Conservation (phyloP, 2,113 vertebrate species). For the Megaptera novaeangliae region DNA sequence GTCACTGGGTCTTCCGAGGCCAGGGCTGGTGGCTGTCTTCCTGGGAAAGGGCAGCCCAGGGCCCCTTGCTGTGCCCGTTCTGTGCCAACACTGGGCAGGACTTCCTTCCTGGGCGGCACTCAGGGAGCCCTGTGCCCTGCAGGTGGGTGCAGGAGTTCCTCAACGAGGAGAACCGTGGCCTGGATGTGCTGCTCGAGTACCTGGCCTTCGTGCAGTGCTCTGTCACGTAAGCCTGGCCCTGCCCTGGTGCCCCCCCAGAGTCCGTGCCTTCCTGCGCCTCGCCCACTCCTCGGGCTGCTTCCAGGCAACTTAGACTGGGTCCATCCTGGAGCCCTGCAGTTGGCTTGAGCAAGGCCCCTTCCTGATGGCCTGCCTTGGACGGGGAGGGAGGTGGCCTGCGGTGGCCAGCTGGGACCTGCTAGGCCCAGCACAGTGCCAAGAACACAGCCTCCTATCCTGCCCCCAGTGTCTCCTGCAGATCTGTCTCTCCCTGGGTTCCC, state of each 20-base stretch:
- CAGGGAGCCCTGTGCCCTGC: not conserved
- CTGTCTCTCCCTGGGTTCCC: not conserved
- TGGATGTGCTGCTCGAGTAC: conserved; percentile 94
- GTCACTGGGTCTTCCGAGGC: not conserved
- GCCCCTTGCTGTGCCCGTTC: not conserved
- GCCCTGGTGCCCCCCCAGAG: not conserved
- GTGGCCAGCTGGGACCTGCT: not conserved
- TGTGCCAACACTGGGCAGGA: not conserved
- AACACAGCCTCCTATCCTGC: not conserved
- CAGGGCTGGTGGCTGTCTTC: not conserved
- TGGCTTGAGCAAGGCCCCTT: not conserved
- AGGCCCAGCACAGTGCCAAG: conserved; percentile 29
- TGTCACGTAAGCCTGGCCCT: conserved; percentile 81
- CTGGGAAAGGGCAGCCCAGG: not conserved
- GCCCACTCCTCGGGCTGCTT: not conserved
- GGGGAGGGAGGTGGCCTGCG: not conserved
- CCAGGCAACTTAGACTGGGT: not conserved
- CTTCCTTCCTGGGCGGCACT: not conserved
- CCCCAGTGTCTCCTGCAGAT: not conserved
- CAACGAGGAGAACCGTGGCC: conserved; percentile 91
- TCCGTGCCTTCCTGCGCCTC: not conserved
- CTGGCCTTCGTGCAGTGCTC: conserved; percentile 90
- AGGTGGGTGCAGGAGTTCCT: conserved; percentile 94
- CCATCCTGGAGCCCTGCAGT: not conserved
- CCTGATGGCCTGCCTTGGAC: not conserved